Base-by-base conservation (phyloP, 2,888 invertebrate species). In the Acanthosoma haemorrhoidale region DNA sequence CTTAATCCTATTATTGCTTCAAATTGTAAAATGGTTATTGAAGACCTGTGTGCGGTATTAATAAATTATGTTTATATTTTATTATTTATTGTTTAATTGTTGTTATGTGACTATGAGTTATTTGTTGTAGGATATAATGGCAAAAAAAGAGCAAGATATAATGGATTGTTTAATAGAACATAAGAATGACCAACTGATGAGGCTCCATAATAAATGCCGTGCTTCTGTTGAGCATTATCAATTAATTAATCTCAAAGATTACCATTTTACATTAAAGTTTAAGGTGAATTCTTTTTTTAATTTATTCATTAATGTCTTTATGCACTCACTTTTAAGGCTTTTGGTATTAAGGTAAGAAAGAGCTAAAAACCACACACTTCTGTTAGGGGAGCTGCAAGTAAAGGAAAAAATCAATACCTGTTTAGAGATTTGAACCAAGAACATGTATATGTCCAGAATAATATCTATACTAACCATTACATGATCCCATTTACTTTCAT, bases 221-320 rank as follows among this genome's bases (percentile, higher is more conserved):
- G 92, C 92, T 38, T 94, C 95, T 72, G 90, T 99, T 63, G 97
- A 98, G 81, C 98, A 99, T 82, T 96, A 96, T 78, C 98, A 99
- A 81, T 83, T 99, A 72, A 91, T 96, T 73, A 90, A 94, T 2
- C 80, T 98, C 74, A 94, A 96, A 80, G 94, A 94, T 81, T 96
- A 94, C 80, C 90, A 89, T 77, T 98, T 97, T 79, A 93, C 92
- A 1, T 91, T 90, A 77, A 94, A 94, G 80, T 98, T 99, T 80
- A 95, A 96, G 63, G 73, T 73, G n/a, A 58, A n/a, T 2, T n/a
- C n/a, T n/a, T n/a, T n/a, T n/a, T n/a, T n/a, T n/a, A n/a, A n/a
- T n/a, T n/a, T n/a, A n/a, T n/a, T n/a, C n/a, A n/a, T n/a, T n/a
- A n/a, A n/a, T n/a, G n/a, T n/a, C n/a, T n/a, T n/a, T n/a, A n/a